A percentile compares a stretch with the other conserved stretches of the same genome.
These are phyloP conservation scores for Aleiodes alternator DNA, from an alignment of 2,888 invertebrate species.

Conservation along the genomic window DNA sequence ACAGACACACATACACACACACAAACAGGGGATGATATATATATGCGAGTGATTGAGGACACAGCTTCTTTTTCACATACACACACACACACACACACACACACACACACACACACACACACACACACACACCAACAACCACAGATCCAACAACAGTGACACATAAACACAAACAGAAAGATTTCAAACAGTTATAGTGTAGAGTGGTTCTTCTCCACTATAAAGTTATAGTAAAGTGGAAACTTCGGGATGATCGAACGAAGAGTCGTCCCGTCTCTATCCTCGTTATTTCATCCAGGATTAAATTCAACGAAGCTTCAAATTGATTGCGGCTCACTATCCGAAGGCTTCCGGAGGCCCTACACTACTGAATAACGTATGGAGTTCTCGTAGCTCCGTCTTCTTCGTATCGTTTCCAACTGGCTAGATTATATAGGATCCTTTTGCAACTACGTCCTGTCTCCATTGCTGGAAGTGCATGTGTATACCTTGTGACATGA, in stretches of 20 bases:
- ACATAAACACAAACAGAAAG: no score
- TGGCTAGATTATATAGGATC: conserved; percentile 22
- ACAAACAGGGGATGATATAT: background rate
- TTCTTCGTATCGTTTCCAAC: conserved; percentile 10
- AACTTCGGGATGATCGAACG: conserved; percentile 17
- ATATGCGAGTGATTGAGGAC: background rate
- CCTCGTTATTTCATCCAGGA: conserved; percentile 45
- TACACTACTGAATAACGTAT: conserved; percentile 45
- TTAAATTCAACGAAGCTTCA: conserved; percentile 46
- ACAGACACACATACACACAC: background rate
- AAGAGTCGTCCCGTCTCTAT: conserved; percentile 38
- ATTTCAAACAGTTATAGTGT: background rate
- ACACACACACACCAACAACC: no score
- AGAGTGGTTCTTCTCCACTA: background rate
- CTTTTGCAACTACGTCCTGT: conserved; percentile 31
- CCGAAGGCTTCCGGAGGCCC: conserved; percentile 34
- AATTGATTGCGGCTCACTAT: conserved; percentile 48
- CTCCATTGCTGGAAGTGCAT: conserved; percentile 19
- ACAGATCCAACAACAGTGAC: no score
- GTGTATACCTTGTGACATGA: conserved; percentile 33
- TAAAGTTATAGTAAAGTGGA: background rate
- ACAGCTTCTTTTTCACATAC: background rate
- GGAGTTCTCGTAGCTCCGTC: conserved; percentile 25
- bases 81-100: no score
- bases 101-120: no score